Conservation (phyloP, 2,113 vertebrate genomes). For the Phalacrocorax carbo region DNA sequence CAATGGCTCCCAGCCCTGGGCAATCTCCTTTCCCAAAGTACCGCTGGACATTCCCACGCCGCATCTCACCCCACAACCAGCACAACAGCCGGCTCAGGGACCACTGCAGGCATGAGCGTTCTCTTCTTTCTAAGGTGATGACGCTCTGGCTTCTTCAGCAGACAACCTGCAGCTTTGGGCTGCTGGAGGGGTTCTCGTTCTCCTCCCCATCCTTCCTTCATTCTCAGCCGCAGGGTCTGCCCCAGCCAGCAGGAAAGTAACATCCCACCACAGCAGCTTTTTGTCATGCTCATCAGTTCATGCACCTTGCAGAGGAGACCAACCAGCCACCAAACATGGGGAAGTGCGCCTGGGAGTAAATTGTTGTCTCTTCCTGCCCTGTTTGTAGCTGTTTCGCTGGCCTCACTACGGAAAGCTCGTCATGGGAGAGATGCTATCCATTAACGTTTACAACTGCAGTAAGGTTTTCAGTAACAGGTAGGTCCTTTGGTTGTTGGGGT, state of each 20-base stretch:
- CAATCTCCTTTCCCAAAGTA: neutral
- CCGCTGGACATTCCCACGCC: fast-evolving
- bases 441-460: constrained; percentile 90
- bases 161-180: neutral
- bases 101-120: neutral
- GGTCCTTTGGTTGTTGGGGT: neutral
- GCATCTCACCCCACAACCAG: fast-evolving
- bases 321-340: neutral
- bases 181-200: neutral
- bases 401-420: constrained; percentile 84
- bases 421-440: constrained; percentile 77
- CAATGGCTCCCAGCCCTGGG: neutral
- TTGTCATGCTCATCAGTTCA: fast-evolving
- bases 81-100: neutral
- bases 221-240: neutral
- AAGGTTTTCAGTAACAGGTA: constrained; percentile 90
- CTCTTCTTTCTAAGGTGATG: neutral
- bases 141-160: neutral
- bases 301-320: neutral
- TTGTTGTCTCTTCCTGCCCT: neutral
- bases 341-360: neutral
- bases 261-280: neutral
- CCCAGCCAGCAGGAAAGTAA: neutral
- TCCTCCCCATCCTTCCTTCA: neutral
- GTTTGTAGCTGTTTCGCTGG: constrained; percentile 85